Evolutionary conservation across 2,888 invertebrate species (phyloP).

Genomic region (Caprella mutica): DNA sequence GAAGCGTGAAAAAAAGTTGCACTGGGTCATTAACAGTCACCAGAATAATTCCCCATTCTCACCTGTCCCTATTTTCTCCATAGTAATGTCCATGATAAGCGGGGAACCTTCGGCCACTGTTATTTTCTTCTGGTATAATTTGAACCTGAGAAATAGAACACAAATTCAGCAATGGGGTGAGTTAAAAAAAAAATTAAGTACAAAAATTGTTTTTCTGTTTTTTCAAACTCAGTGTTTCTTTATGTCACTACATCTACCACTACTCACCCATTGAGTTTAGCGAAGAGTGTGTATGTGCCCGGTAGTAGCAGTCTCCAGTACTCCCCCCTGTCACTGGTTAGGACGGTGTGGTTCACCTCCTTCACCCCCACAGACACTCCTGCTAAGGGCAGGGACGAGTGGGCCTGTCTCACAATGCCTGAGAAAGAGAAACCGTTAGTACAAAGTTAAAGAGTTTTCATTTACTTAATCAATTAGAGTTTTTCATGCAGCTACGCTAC

Average conservation of each 20-base stretch:
- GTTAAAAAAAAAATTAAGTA: not conserved
- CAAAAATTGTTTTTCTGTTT: not conserved
- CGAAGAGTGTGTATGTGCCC: constrained; percentile 66
- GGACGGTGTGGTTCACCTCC: constrained; percentile 67
- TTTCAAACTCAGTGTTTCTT: not conserved
- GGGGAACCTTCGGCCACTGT: not conserved
- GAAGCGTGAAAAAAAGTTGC: too few relatives aligned
- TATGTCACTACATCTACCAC: not conserved
- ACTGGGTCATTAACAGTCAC: too few relatives aligned
- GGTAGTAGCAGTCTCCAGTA: constrained; percentile 89
- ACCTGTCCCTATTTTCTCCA: constrained; percentile 5
- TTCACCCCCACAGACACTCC: constrained; percentile 60
- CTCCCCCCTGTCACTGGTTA: constrained; percentile 68
- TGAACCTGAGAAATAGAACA: constrained; percentile 7
- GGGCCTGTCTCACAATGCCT: too few relatives aligned
- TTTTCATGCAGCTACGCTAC: too few relatives aligned
- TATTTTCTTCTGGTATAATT: not conserved
- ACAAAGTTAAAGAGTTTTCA: too few relatives aligned
- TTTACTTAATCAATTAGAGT: too few relatives aligned
- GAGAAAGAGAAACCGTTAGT: too few relatives aligned
- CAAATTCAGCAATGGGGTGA: not conserved
- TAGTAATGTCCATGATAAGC: not conserved
- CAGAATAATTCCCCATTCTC: too few relatives aligned
- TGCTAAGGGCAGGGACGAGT: constrained; percentile 12
- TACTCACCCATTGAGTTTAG: constrained; percentile 57